A percentile compares a stretch with the other conserved stretches of the same genome.
phyloP scores from a whole-genome alignment of 2,797 vertebrate genomes.

The Lindbergichthys nudifrons region DNA sequence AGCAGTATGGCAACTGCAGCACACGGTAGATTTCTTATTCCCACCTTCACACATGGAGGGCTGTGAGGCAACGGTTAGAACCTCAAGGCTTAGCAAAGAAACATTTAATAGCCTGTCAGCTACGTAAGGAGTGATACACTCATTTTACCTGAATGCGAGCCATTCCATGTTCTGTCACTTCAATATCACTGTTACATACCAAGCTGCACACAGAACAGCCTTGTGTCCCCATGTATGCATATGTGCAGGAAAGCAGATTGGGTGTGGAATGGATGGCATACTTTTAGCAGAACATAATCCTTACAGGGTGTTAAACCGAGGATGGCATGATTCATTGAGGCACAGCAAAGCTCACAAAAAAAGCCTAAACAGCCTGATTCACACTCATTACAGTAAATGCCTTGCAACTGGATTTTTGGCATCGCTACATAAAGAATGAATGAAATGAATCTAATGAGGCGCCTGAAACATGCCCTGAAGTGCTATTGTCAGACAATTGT shows the following conservation, averaged over 20 bases:
- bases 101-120: slow-evolving; percentile 53
- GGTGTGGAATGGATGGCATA: slow-evolving; percentile 28
- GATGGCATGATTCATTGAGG: slow-evolving; percentile 36
- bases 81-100: slow-evolving; percentile 35
- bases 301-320: slow-evolving; percentile 38
- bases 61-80: slow-evolving; percentile 11
- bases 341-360: slow-evolving; percentile 12
- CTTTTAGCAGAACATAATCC: slow-evolving; percentile 37
- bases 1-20: slow-evolving; percentile 43
- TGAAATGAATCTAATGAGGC: slow-evolving; percentile 8
- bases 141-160: slow-evolving; percentile 42
- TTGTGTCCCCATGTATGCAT: slow-evolving; percentile 43
- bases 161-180: slow-evolving; percentile 48
- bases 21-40: slow-evolving; percentile 17
- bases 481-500: background rate
- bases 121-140: slow-evolving; percentile 49
- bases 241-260: slow-evolving; percentile 37
- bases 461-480: background rate
- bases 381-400: slow-evolving; percentile 22
- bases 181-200: slow-evolving; percentile 34
- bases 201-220: slow-evolving; percentile 22
- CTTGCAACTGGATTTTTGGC: slow-evolving; percentile 2
- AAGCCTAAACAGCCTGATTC: slow-evolving; percentile 12
- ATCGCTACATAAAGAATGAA: background rate
- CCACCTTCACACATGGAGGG: slow-evolving; percentile 3